These are phyloP conservation scores for Labroides dimidiatus DNA, from an alignment of 2,797 vertebrate genomes.

Conservation along the genomic window DNA sequence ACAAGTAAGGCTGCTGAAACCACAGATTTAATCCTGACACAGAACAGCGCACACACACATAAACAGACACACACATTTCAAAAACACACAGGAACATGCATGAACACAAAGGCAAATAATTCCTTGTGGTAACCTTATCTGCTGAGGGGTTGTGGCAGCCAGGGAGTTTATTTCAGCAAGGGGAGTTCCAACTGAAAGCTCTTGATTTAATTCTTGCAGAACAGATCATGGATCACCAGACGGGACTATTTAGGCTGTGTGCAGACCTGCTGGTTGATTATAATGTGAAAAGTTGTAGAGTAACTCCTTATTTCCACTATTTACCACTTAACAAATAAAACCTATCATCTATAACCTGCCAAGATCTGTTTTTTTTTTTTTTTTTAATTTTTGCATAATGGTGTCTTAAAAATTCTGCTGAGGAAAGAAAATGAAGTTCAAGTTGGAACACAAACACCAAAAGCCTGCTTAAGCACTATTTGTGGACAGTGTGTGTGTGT, in stretches of 20 bases:
- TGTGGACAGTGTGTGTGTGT: background rate
- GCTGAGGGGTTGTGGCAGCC: slow-evolving; percentile 25
- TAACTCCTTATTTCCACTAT: background rate
- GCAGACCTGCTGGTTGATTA: slow-evolving; percentile 14
- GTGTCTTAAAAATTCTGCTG: background rate
- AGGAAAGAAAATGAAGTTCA: background rate
- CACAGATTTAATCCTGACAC: background rate
- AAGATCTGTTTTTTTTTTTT: background rate
- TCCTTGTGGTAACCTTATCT: slow-evolving; percentile 34
- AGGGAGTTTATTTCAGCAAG: slow-evolving; percentile 22
- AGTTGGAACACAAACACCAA: background rate
- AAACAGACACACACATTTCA: background rate
- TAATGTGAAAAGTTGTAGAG: background rate
- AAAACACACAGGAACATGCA: slow-evolving; percentile 2
- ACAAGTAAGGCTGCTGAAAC: background rate
- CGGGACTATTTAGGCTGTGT: slow-evolving; percentile 20
- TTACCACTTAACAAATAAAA: background rate
- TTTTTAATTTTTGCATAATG: slow-evolving; percentile 1
- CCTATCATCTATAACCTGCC: background rate
- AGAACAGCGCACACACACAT: background rate
- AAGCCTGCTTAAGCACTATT: background rate
- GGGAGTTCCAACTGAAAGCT: slow-evolving; percentile 34
- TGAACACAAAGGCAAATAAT: slow-evolving; percentile 20
- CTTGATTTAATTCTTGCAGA: slow-evolving; percentile 33
- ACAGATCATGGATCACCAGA: slow-evolving; percentile 28